Base-by-base conservation (phyloP, 2,888 invertebrate genomes). In the Nomada fabriciana region DNA sequence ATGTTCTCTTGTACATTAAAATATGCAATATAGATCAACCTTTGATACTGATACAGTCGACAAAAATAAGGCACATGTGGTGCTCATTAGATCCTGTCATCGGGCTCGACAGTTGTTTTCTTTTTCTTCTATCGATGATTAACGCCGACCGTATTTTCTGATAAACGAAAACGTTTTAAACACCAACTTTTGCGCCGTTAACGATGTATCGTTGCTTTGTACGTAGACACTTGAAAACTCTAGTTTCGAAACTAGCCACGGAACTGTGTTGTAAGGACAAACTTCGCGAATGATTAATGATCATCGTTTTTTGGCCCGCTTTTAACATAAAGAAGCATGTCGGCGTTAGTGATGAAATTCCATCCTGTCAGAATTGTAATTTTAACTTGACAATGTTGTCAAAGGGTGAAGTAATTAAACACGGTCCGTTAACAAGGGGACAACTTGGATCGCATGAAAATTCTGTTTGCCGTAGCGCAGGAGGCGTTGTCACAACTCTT, bases 361-460 rank as follows among this genome's bases (percentile, higher is more conserved):
- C 13, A 13, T n/a, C 57, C 13, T 11, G 47, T 9, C 13, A 20
- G 20, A n/a, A 50, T 61, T 42, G 53, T 52, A 60, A 61, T 52
- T 52, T 50, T 60, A 60, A 36, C 29, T 23, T 11, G 36, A 36
- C 50, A 50, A 52, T 11, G 18, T 74, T n/a, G 29, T 61, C 55
- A 50, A 23, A 5, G 67, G 25, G 69, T 50, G 42, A 73, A 55
- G 53, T 65, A 69, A 69, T 81, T 81, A 74, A 79, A 81, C 68
- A 20, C 50, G 11, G 59, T 65, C 52, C 59, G 73, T 53, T 73
- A 59, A 36, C 42, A 25, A 52, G 36, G 64, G 55, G 60, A 71
- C 50, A 59, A 70, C 70, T 70, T 15, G 36, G 60, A 25, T 70
- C 36, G 81, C 73, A 81, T 75, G 81, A 67, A 75, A 82, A 81